Evolutionary conservation across 1,140 invertebrate species (phyloP), one percentile per base, ranked within the genome.

Genomic region (Drosophila hydei): DNA sequence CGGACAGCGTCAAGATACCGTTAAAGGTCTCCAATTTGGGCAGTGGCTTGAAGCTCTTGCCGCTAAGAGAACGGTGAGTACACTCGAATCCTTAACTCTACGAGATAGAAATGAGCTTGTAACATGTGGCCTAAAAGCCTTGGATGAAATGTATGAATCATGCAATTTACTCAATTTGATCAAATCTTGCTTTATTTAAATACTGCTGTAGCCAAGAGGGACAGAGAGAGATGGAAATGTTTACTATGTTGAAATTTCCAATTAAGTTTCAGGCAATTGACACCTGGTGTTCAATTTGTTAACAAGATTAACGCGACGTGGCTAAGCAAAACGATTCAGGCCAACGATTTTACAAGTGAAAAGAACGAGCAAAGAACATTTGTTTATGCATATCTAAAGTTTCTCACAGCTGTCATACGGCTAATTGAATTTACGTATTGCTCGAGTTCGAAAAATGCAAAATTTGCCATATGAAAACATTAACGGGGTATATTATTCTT

Each of bases 11-110:
- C 54, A 91, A 93, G 56, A 93, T 93, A 70, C 93, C 90, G 72
- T 64, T 91, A n/a, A 91, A 91, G 92, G 92, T 77, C 72, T 91
- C 77, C 72, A 91, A 90, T 61, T 70, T 91, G 74, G 89, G 89
- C 62, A 83, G 48, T 55, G 83, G 78, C 19, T 25, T 67, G 12
- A 90, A 91, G 45, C 61, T 91, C 33, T 54, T 91, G 68, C 93
- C 93, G 2, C 93, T 94, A 74, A 93, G 94, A 83, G 94, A 95
- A 91, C 93, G 94, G 94, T 95, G 80, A 92, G 79, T 83, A 45
- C 45, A n/a, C 4, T 8, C 1, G n/a, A 12, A 1, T 48, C 18
- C 5, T 2, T 0, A 9, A 3, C 5, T 43, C 8, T 45, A 9
- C 18, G 12, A 40, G 3, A 38, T 45, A n/a, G 12, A 1, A 38